Conservation (phyloP, 1,140 invertebrate species). For the Diorhabda elongata region DNA sequence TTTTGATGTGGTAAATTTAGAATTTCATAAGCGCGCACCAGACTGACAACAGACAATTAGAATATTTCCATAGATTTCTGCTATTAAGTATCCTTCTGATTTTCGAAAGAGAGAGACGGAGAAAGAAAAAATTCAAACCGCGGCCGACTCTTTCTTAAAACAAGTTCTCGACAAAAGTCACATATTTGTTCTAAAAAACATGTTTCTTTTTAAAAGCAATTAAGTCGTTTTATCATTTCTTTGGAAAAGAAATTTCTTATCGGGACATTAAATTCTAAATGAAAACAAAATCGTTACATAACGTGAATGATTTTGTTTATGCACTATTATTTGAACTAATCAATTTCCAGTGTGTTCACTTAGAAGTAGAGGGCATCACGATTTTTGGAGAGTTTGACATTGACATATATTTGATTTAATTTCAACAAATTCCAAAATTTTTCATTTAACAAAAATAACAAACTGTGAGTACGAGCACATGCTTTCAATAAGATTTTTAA, state of each 20-base stretch:
- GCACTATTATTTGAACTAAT: too few species aligned
- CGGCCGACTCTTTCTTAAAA: not conserved
- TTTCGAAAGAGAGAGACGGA: not conserved
- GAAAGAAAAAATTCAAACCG: not conserved
- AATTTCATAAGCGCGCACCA: not conserved
- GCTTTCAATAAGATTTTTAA: too few species aligned
- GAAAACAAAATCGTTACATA: too few species aligned
- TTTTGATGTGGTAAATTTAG: not conserved
- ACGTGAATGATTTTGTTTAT: too few species aligned
- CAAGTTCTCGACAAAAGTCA: conserved; percentile 1
- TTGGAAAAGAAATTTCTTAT: not conserved
- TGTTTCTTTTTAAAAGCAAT: not conserved
- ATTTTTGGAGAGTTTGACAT: too few species aligned
- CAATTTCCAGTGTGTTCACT: too few species aligned
- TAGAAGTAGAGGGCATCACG: too few species aligned
- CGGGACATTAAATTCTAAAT: too few species aligned
- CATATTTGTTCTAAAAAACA: not conserved
- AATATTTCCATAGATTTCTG: not conserved
- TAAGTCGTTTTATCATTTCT: not conserved
- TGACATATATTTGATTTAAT: too few species aligned
- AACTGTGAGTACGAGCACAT: too few species aligned
- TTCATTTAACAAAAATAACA: too few species aligned
- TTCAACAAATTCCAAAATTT: too few species aligned
- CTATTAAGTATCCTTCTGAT: not conserved
- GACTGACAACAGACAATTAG: not conserved